Evolutionary conservation across 2,888 invertebrate genomes (phyloP).

Genomic region (Ectemnius continuus): DNA sequence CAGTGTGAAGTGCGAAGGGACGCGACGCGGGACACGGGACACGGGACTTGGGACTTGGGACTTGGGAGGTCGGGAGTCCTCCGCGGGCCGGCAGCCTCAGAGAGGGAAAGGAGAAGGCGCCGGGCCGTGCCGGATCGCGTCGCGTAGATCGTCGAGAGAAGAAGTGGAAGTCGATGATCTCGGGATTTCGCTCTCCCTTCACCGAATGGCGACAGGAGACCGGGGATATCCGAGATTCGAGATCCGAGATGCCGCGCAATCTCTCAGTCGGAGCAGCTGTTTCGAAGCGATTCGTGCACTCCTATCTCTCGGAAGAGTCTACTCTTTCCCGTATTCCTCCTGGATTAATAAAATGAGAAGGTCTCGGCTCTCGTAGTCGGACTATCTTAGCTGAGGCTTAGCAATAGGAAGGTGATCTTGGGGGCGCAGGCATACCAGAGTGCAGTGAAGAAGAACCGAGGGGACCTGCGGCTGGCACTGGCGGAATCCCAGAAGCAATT

Average conservation of each 20-base stretch:
- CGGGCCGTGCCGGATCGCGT: constrained; percentile 14
- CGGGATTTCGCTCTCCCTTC: constrained; percentile 68
- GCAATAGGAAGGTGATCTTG: too few relatives aligned
- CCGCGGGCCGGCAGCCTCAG: neutral
- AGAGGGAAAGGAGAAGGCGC: constrained; percentile 11
- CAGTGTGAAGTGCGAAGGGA: constrained; percentile 11
- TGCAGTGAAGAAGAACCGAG: constrained; percentile 83
- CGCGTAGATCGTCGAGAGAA: constrained; percentile 14
- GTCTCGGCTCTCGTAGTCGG: too few relatives aligned
- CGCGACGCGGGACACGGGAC: too few relatives aligned
- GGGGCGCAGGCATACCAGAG: constrained; percentile 84
- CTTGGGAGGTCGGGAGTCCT: too few relatives aligned
- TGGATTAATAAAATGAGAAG: too few relatives aligned
- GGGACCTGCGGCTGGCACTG: constrained; percentile 86
- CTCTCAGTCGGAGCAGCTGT: constrained; percentile 67
- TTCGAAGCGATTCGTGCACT: constrained; percentile 49
- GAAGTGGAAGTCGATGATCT: constrained; percentile 70
- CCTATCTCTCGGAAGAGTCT: neutral
- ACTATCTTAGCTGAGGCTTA: too few relatives aligned
- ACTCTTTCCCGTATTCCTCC: too few relatives aligned
- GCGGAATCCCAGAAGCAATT: constrained; percentile 81
- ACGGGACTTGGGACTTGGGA: too few relatives aligned
- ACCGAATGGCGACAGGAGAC: constrained; percentile 64
- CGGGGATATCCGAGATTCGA: constrained; percentile 24
- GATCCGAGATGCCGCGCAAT: constrained; percentile 58